Base-by-base conservation (phyloP, 2,888 invertebrate genomes). In the Listrodromus nycthemerus region DNA sequence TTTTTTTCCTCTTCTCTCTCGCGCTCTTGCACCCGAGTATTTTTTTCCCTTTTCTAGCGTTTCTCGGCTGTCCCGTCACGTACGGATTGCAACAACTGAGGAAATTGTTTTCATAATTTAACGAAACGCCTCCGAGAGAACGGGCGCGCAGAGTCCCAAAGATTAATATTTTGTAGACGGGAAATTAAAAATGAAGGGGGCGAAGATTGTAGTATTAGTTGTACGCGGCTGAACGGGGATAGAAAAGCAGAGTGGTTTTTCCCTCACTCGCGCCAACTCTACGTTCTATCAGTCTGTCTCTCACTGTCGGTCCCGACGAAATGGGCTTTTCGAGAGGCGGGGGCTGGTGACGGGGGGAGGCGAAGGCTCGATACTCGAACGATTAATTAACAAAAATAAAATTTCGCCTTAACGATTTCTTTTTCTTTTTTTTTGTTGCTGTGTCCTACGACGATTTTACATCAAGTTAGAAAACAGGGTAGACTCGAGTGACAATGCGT, bases 201-300 rank as follows among this genome's bases (percentile, higher is more conserved):
- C 77, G 77, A 84, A 74, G 27, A 69, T 74, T 80, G 50, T 65
- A 70, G 80, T 80, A 74, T 80, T 77, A 73, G 71, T 73, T 55
- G 67, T 13, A 41, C 41, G 75, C 58, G 48, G 58, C 73, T 48
- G 67, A 80, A 74, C 69, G 58, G 77, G 33, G 27, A 73, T 48
- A n/a, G 41, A 33, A 66, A 61, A 66, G 21, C 21, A 81, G 45
- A 76, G 63, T 52, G 48, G 65, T 48, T 63, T 41, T 50, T 75
- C 65, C 50, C 61, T 63, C 70, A 45, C 63, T 70, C 58, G 58
- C 58, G 27, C 58, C 58, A 16, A 27, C 58, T 16, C 27, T 24
- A 21, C 24, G 55, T n/a, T 27, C 30, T 61, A n/a, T 61, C 58
- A 7, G 58, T 16, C 27, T 61, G 10, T 61, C 24, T 30, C 27